phyloP scores from a whole-genome alignment of 1,140 invertebrate genomes.

The fruit fly (Drosophila melanogaster) region DNA sequence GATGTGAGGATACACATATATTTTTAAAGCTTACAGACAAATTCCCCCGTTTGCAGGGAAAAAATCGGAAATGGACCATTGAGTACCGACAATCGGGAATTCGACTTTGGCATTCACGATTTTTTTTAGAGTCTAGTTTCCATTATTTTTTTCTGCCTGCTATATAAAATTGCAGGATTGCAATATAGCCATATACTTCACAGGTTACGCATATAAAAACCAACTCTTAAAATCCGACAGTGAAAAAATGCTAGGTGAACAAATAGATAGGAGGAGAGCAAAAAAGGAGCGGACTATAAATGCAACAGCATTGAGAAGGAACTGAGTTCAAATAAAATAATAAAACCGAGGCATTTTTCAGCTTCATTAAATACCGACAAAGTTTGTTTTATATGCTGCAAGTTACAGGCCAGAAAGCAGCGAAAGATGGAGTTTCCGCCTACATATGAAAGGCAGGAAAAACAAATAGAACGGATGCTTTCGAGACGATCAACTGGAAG shows the following conservation, averaged over 20 bases:
- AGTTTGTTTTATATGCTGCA: slow-evolving; percentile 71
- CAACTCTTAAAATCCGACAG: slow-evolving; percentile 48
- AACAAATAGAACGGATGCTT: slow-evolving; percentile 4
- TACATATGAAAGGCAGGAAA: slow-evolving; percentile 14
- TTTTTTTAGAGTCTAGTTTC: neutral
- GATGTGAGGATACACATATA: neutral
- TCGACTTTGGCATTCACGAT: neutral
- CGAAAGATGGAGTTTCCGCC: slow-evolving; percentile 11
- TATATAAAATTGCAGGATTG: slow-evolving; percentile 3
- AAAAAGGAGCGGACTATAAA: slow-evolving; percentile 26
- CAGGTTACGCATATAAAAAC: slow-evolving; percentile 11
- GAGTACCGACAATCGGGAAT: neutral
- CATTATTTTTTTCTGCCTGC: neutral
- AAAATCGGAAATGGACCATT: neutral
- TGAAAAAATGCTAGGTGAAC: slow-evolving; percentile 33
- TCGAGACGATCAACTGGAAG: neutral
- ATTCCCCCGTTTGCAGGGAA: neutral
- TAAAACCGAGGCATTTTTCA: slow-evolving; percentile 70
- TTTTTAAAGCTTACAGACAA: neutral
- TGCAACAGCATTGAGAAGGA: slow-evolving; percentile 38
- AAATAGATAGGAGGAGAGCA: slow-evolving; percentile 23
- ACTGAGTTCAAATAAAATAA: slow-evolving; percentile 64
- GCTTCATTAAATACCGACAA: slow-evolving; percentile 75
- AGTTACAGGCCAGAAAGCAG: slow-evolving; percentile 42
- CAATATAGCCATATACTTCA: slow-evolving; percentile 2